Evolutionary conservation across 2,888 invertebrate species (phyloP), one percentile per base, ranked within the genome.

Genomic region (Gortyna flavago): DNA sequence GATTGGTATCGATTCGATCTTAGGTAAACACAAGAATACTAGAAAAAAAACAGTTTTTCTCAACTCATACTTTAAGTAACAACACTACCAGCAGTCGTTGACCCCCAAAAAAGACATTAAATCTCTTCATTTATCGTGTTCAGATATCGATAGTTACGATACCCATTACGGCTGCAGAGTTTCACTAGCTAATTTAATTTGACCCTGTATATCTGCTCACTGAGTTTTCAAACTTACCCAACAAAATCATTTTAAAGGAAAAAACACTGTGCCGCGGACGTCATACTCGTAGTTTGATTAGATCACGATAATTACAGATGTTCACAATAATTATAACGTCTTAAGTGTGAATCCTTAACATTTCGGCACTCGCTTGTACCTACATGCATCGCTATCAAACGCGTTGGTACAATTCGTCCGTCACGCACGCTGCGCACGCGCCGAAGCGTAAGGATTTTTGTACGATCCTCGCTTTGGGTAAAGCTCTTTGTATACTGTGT

Each of bases 371-470:
- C 62, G 57, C 54, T 75, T 87, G 87, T 91, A 89, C 77, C 35
- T 38, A 48, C 29, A 66, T 29, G 29, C 85, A 85, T 87, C 80
- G 83, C 90, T 89, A 88, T 87, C 86, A 86, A 87, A 89, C 88
- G 90, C 88, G 87, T 88, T 83, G 86, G 89, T 89, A 88, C 91
- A 91, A 91, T 88, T 88, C 85, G 89, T 89, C 87, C 92, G 95
- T 95, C 92, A 94, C 92, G 94, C 91, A 83, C 89, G 73, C 89
- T 92, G 92, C 89, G 90, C 92, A 92, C 92, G 93, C 95, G 90
- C 84, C 94, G 89, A 85, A 91, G 91, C 95, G 93, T 93, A 89
- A 88, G 90, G 89, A 95, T 95, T 96, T 96, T 94, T 93, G 94
- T 93, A 90, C 93, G 93, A 77, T 94, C 93, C 93, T 92, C 89